Evolutionary conservation across 2,888 invertebrate genomes (phyloP), one percentile per base, ranked within the genome.

Genomic region (Hirtodrosophila cameraria): DNA sequence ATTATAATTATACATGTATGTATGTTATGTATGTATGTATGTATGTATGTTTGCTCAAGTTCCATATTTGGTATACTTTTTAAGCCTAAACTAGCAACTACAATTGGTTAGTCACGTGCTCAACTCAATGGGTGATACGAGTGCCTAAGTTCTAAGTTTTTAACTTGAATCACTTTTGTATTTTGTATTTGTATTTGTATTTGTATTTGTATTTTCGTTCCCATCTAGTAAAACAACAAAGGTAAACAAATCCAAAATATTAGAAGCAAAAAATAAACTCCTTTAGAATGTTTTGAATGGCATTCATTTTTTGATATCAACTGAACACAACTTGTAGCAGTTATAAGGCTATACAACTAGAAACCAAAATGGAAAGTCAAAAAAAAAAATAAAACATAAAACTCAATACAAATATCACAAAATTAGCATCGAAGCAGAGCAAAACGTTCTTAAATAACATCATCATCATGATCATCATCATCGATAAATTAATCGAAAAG

Each of bases 121-220:
- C 83, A 76, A 77, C 82, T 84, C 53, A 60, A 45, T 66, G 67
- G 55, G 65, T 80, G 65, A 70, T 73, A 71, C 87, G 78, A 84
- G 82, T 83, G 48, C 75, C 74, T 87, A 83, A 52, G 59, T 72
- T 75, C 72, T 82, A 88, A 85, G 85, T 85, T 85, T 86, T 83
- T 71, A 86, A 86, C 85, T 86, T 88, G 71, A 87, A 86, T 86
- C 85, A 86, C 85, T 76, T 48, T 48, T 48, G 25, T 41, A 6
- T 50, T 48, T 71, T 54, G 31, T 58, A 52, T 64, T 63, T 79
- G n/a, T n/a, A n/a, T 48, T 45, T 45, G 28, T 38, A 4, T 49
- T 46, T 70, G 30, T 57, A 52, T 64, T 63, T 79, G 54, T 66
- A 71, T 63, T 62, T 73, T 65, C 66, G 50, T 82, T 66, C 54